These are phyloP conservation scores for Chroicocephalus ridibundus DNA, from an alignment of 2,113 vertebrate species.

Conservation along the genomic window DNA sequence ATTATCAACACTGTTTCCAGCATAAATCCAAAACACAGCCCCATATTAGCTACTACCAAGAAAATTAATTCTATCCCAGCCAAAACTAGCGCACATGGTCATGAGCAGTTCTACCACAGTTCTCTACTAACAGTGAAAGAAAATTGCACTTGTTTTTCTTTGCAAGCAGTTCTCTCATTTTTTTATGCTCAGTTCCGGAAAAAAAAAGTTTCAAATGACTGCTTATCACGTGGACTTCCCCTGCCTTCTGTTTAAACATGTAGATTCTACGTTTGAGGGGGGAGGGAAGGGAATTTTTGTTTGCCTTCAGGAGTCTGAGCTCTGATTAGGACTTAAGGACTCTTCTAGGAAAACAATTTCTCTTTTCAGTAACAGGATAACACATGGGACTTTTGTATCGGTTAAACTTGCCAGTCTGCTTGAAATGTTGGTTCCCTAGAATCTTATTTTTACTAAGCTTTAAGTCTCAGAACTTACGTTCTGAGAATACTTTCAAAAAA, in stretches of 20 bases:
- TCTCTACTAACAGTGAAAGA: not conserved
- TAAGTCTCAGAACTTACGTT: not conserved
- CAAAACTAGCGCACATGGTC: not conserved
- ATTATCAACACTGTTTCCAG: not conserved
- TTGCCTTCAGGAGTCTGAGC: not conserved
- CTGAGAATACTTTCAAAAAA: not conserved
- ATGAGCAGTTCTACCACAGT: not conserved
- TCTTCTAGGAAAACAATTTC: not conserved
- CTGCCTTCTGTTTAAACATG: not conserved
- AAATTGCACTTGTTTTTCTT: not conserved
- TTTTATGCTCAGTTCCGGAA: not conserved
- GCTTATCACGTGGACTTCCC: not conserved
- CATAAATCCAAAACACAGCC: not conserved
- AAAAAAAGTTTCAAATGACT: not conserved
- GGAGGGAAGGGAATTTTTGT: not conserved
- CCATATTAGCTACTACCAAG: not conserved
- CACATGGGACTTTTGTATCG: not conserved
- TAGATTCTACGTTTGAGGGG: not conserved
- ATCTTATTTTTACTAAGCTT: not conserved
- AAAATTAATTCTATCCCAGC: not conserved
- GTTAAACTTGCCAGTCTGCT: not conserved
- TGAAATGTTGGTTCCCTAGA: not conserved
- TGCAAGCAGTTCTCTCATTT: not conserved
- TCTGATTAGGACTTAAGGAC: not conserved
- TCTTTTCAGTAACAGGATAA: not conserved